Base-by-base conservation (phyloP, 1,140 invertebrate species). In the Papilio polyxenes region DNA sequence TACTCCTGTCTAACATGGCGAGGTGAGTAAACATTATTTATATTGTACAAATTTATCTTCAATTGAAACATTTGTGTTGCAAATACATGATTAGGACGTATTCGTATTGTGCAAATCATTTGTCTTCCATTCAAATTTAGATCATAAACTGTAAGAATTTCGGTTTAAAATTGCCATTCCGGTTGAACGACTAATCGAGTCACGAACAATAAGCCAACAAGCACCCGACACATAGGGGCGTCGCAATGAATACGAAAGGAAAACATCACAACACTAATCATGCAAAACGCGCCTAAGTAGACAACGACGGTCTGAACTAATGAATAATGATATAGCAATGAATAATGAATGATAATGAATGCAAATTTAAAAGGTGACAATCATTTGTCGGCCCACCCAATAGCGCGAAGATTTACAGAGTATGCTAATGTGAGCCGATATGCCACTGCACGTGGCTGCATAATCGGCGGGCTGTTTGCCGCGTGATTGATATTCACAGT, bases 291-390 rank as follows among this genome's bases (percentile, higher is more conserved):
- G 77, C 79, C 59, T 89, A 90, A 91, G 89, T 89, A 89, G 87
- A 86, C 89, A 87, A 87, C 83, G 83, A 81, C 78, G 80, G 83
- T 40, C 59, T 80, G 78, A 80, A 83, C 82, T 87, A 88, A 89
- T 89, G 87, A 89, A 88, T 89, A 83, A 87, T 84, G 84, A 83
- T 79, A 82, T 82, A 76, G 81, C 86, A 87, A 85, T 88, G 85
- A 80, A 83, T 87, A 90, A 89, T 87, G 83, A 82, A 92, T 90
- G 88, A 82, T 91, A 93, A 93, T 92, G 85, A 83, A 94, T 94
- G 92, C 89, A 92, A 94, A 94, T 93, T 89, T 92, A 94, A 90
- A 92, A 92, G 89, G 92, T 92, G 92, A 92, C 91, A 92, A 92
- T 91, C 86, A 89, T 89, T 89, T 88, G 89, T 89, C 83, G 85